Evolutionary conservation across 1,140 invertebrate species (phyloP), one percentile per base, ranked within the genome.

Genomic region (Meloidogyne floridensis): DNA sequence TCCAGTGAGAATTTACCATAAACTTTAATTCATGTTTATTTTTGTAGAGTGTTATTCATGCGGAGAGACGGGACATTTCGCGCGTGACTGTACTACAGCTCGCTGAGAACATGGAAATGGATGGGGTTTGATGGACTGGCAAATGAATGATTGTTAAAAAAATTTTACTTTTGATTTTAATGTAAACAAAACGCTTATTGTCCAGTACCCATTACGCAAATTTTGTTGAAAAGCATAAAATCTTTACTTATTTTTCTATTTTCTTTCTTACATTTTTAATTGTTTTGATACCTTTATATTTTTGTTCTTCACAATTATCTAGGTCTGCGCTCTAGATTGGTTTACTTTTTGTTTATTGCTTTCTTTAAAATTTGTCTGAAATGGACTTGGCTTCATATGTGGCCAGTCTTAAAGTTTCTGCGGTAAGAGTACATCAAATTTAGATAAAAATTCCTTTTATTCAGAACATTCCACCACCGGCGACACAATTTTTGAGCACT

Each of bases 401-500:
- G n/a, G 10, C 59, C 6, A 65, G n/a, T 8, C 4, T 65, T n/a
- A 4, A 8, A 5, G 59, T 18, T 65, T 4, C 59, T 65, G 59
- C 59, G 4, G 59, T 65, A 65, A n/a, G 59, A n/a, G 2, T 5
- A 65, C 32, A 32, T 32, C 32, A n/a, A 11, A 15, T 59, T 59
- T 15, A 15, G 11, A 15, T 59, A 4, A 3, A 59, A 59, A 54
- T 11, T 54, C 2, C 10, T 54, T n/a, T n/a, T 2, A 56, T 77
- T 77, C 32, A 77, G 75, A 77, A 77, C 15, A 77, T 77, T 18
- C 75, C 75, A 6, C 75, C 75, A 1, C 75, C 47, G n/a, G 75
- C 75, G 5, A 6, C n/a, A 7, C 59, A 65, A 8, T 56, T 54
- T 15, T 47, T 47, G 47, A 47, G 47, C 7, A 6, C 4, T 65